Evolutionary conservation across 1,140 invertebrate genomes (phyloP).

Genomic region (Nephila pilipes): DNA sequence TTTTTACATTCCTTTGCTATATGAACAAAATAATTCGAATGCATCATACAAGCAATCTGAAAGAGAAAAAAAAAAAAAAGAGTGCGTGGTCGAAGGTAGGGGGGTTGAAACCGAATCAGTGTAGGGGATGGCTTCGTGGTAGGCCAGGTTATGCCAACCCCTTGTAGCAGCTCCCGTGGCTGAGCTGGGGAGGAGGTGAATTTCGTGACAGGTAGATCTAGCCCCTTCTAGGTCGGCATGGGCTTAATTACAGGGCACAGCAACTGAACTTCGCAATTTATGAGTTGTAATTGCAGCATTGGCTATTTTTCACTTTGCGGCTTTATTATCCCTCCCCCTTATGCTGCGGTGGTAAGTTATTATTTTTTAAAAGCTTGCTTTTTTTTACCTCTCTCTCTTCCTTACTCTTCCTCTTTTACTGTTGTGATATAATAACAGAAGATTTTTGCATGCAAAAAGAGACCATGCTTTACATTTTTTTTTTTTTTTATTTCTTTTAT

Average conservation of each 20-base stretch:
- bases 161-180: conserved; percentile 62
- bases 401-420: background rate
- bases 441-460: conserved; percentile 29
- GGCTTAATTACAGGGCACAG: conserved; percentile 67
- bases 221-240: conserved; percentile 23
- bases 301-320: conserved; percentile 73
- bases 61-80: background rate
- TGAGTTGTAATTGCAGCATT: conserved; percentile 66
- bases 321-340: background rate
- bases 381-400: conserved; percentile 1
- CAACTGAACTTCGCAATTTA: conserved; percentile 55
- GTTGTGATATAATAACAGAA: conserved; percentile 3
- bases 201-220: conserved; percentile 42
- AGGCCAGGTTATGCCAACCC: conserved; percentile 58
- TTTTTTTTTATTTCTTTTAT: background rate
- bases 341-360: background rate
- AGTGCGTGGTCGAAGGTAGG: background rate
- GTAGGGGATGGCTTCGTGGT: conserved; percentile 21
- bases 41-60: conserved; percentile 1
- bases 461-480: conserved; percentile 11
- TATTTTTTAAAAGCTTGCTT: conserved; percentile 15
- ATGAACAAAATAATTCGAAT: conserved; percentile 46
- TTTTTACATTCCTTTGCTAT: conserved; percentile 43
- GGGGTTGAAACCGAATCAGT: background rate
- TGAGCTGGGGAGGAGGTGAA: conserved; percentile 5